phyloP scores from a whole-genome alignment of 2,113 vertebrate species.

The Gobiocypris rarus region DNA sequence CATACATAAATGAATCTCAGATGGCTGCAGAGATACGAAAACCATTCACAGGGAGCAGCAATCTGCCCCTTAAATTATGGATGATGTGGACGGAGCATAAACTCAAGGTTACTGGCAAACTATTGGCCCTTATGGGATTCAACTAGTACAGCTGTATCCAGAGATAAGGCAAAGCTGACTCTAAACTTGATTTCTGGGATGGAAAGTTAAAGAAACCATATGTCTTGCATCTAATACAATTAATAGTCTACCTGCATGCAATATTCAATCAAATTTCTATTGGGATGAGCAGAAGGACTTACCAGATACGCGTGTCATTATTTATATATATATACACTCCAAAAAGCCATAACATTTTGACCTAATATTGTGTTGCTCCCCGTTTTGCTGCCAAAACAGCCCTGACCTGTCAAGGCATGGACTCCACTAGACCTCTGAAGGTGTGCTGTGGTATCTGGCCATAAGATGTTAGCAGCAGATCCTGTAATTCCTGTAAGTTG shows the following conservation, averaged over 20 bases:
- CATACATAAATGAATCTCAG: conserved; percentile 30
- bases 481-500: too few relatives aligned
- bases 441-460: too few relatives aligned
- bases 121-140: conserved; percentile 1
- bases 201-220: not conserved
- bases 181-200: not conserved
- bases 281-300: not conserved
- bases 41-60: conserved; percentile 16
- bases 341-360: too few relatives aligned
- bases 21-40: conserved; percentile 27
- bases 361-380: too few relatives aligned
- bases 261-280: not conserved
- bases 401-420: too few relatives aligned
- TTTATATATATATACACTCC: too few relatives aligned
- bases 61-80: conserved; percentile 42
- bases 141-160: conserved; percentile 5
- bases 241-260: not conserved
- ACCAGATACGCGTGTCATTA: not conserved
- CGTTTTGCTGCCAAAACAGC: too few relatives aligned
- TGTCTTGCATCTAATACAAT: not conserved
- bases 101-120: conserved; percentile 17
- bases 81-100: conserved; percentile 32
- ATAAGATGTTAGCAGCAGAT: too few relatives aligned
- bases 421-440: too few relatives aligned
- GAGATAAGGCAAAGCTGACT: conserved; percentile 6